A percentile compares a stretch with the other conserved stretches of the same genome.
Evolutionary conservation across 2,797 vertebrate genomes (phyloP).

Genomic region (Notoglanidium macrostoma): DNA sequence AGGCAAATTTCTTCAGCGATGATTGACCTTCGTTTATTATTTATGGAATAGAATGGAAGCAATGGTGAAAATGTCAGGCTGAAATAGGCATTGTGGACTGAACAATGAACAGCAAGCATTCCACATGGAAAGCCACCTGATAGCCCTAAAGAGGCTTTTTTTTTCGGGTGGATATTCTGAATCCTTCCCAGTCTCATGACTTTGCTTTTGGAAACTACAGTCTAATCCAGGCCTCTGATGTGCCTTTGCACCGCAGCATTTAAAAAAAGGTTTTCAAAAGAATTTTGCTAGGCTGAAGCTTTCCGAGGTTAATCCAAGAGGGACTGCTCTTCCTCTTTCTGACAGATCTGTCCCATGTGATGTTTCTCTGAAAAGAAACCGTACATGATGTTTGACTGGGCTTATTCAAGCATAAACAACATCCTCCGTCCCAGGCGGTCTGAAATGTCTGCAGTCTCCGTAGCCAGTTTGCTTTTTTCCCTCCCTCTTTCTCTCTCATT

Average conservation of each 20-base stretch:
- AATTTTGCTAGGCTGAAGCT: background rate
- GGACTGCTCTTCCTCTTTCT: slow-evolving; percentile 21
- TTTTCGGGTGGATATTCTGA: background rate
- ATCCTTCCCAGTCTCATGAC: background rate
- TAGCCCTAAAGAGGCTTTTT: slow-evolving; percentile 33
- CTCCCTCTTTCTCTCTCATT: slow-evolving; percentile 1
- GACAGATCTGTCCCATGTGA: slow-evolving; percentile 23
- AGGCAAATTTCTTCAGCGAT: slow-evolving; percentile 21
- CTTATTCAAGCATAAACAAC: slow-evolving; percentile 25
- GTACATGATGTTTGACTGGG: slow-evolving; percentile 35
- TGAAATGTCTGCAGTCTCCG: slow-evolving; percentile 10
- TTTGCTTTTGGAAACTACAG: slow-evolving; percentile 12
- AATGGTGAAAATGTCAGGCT: slow-evolving; percentile 44
- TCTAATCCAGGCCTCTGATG: background rate
- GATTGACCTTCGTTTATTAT: slow-evolving; percentile 36
- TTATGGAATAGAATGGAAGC: slow-evolving; percentile 22
- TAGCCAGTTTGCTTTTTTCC: background rate
- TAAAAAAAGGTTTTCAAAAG: background rate
- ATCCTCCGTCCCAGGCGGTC: slow-evolving; percentile 15
- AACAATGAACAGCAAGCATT: slow-evolving; percentile 49
- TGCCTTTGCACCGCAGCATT: background rate
- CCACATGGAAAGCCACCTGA: slow-evolving; percentile 38
- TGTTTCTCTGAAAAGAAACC: slow-evolving; percentile 11
- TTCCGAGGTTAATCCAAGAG: slow-evolving; percentile 8
- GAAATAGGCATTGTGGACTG: slow-evolving; percentile 29